Conservation (phyloP, 1,140 invertebrate species). For the Aphaenogaster ashmeadi region DNA sequence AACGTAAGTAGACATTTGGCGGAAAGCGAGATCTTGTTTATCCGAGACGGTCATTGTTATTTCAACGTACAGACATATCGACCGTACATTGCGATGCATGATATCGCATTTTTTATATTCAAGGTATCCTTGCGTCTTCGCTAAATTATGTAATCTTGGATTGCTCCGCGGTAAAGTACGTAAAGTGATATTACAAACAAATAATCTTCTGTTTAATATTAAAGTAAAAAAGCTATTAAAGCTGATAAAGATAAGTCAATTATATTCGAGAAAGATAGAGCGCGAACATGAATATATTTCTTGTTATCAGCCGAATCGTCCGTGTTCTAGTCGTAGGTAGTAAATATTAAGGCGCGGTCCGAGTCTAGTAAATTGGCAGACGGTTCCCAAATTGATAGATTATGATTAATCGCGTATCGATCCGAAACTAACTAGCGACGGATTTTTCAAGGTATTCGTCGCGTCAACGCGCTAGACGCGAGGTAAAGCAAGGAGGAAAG, state of each 20-base stretch:
- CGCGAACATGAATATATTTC: neutral
- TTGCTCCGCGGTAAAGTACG: neutral
- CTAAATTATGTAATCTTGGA: neutral
- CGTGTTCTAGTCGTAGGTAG: slow-evolving; percentile 10
- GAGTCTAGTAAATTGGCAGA: slow-evolving; percentile 44
- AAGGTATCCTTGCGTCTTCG: neutral
- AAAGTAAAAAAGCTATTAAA: slow-evolving; percentile 5
- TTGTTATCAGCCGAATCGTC: slow-evolving; percentile 12
- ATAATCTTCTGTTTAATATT: neutral
- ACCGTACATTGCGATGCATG: neutral
- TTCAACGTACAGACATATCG: slow-evolving; percentile 12
- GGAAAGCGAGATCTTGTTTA: slow-evolving; percentile 45
- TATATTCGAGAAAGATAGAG: slow-evolving; percentile 3
- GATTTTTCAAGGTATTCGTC: slow-evolving; percentile 56
- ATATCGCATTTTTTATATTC: slow-evolving; percentile 13
- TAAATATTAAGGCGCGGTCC: slow-evolving; percentile 45
- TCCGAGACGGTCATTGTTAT: slow-evolving; percentile 5
- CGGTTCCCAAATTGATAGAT: slow-evolving; percentile 62
- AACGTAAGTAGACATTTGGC: slow-evolving; percentile 53
- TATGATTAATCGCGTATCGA: slow-evolving; percentile 63
- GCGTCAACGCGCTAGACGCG: slow-evolving; percentile 48
- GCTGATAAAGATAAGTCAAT: neutral
- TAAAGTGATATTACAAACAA: slow-evolving; percentile 5
- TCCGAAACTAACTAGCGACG: slow-evolving; percentile 51
- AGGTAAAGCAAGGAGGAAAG: slow-evolving; percentile 37